phyloP scores from a whole-genome alignment of 2,888 invertebrate genomes.

The Chymomyza amoena region DNA sequence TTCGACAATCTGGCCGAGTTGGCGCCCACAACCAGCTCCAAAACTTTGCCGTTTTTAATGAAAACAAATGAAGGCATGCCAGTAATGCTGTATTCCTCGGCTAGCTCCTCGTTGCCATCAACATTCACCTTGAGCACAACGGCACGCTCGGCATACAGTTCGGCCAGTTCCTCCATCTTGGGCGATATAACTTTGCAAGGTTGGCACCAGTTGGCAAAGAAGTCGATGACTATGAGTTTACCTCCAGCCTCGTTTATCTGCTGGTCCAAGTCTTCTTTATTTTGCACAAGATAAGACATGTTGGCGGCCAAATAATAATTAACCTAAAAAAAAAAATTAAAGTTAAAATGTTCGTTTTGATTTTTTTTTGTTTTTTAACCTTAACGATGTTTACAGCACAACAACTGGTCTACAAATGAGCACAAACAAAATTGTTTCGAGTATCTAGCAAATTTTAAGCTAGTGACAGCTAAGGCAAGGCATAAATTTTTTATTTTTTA shows the following conservation, averaged over 20 bases:
- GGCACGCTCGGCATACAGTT: slow-evolving; percentile 81
- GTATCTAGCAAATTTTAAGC: not conserved
- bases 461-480: not conserved
- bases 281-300: slow-evolving; percentile 76
- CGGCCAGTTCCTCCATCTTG: slow-evolving; percentile 85
- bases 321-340: not conserved
- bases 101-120: slow-evolving; percentile 90
- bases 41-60: slow-evolving; percentile 84
- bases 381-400: not conserved
- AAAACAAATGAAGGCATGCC: slow-evolving; percentile 96
- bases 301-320: not conserved
- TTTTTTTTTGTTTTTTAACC: not conserved
- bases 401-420: not conserved
- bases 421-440: not conserved
- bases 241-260: slow-evolving; percentile 86
- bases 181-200: slow-evolving; percentile 94
- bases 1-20: slow-evolving; percentile 86
- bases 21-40: slow-evolving; percentile 88
- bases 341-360: not conserved
- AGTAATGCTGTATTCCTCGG: slow-evolving; percentile 86
- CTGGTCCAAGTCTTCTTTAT: slow-evolving; percentile 82
- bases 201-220: slow-evolving; percentile 95
- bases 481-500: too few relatives aligned
- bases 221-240: slow-evolving; percentile 91
- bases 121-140: slow-evolving; percentile 84